Base-by-base conservation (phyloP, 2,888 invertebrate species). In the Drosophila eohydei region DNA sequence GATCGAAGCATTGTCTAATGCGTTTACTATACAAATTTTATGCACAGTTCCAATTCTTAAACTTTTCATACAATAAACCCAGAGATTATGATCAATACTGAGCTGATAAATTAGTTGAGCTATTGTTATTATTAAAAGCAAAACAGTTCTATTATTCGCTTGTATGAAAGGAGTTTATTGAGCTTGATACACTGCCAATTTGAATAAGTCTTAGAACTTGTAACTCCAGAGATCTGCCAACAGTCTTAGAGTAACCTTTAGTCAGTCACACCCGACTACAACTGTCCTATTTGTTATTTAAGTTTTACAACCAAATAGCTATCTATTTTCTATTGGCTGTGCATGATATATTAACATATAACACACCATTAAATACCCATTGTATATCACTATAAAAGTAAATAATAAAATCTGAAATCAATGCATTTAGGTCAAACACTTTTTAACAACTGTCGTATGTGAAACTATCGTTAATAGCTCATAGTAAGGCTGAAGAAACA, bases 331-430 rank as follows among this genome's bases (percentile, higher is more conserved):
- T 2, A 12, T 50, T 1, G 7, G 0, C 32, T 34, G 12, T 11
- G 9, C 32, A 12, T 34, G 4, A 3, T 21, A 32, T 32, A 50
- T 50, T 50, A 50, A 50, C 50, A 50, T 50, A 34, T 34, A 50
- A 32, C 32, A 32, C 32, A 32, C 30, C 34, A 50, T 34, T 34
- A 34, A 34, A 16, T 50, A 7, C 32, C 32, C 32, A 50, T 50
- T 50, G 32, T 50, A 7, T 12, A 7, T 7, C 16, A 7, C 16
- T 3, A 50, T 21, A 16, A 50, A 32, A 16, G 6, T 32, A 16
- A 50, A 32, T 32, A 12, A 16, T 6, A 16, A 50, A 6, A 12
- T 2, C 3, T 12, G 32, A 21, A 34, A 12, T 34, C 3, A 1
- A 50, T 32, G 32, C 12, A 50, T 50, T 16, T 34, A 12, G 50